phyloP scores from a whole-genome alignment of 2,113 vertebrate species.

The Leucosticte australis region DNA sequence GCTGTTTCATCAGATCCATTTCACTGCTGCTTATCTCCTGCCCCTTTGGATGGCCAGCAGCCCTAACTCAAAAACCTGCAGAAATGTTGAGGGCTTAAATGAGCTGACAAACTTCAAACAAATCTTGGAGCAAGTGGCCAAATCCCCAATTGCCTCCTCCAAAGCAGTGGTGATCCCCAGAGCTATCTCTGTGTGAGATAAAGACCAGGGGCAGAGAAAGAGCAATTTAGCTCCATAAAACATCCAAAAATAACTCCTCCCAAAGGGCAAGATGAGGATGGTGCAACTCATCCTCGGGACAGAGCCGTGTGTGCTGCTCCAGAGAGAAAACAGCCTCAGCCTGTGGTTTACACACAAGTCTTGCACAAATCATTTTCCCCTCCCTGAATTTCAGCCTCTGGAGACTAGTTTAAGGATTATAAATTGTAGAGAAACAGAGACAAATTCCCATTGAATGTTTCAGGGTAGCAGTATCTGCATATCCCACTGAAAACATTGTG shows the following conservation, averaged over 20 bases:
- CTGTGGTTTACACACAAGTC: not conserved
- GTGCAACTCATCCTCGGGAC: not conserved
- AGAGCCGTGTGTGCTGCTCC: not conserved
- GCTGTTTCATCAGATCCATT: not conserved
- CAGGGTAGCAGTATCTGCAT: not conserved
- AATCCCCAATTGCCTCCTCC: not conserved
- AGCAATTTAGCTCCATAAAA: not conserved
- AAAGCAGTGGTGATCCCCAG: accelerated
- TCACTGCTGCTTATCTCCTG: not conserved
- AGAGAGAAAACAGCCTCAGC: not conserved
- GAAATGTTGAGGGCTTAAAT: not conserved
- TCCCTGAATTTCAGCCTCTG: conserved; percentile 5
- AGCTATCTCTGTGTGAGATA: not conserved
- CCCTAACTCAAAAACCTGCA: not conserved
- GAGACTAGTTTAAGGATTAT: conserved; percentile 21
- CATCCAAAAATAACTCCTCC: not conserved
- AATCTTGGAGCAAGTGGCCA: not conserved
- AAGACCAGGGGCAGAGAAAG: not conserved
- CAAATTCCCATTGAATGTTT: conserved; percentile 16
- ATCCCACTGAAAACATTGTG: not conserved
- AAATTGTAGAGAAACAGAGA: not conserved
- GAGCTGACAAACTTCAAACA: not conserved
- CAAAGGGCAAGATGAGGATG: accelerated
- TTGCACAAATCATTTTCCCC: conserved; percentile 10
- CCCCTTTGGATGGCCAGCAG: not conserved